Evolutionary conservation across 1,140 invertebrate species (phyloP).

Genomic region (Macrobrachium rosenbergii): DNA sequence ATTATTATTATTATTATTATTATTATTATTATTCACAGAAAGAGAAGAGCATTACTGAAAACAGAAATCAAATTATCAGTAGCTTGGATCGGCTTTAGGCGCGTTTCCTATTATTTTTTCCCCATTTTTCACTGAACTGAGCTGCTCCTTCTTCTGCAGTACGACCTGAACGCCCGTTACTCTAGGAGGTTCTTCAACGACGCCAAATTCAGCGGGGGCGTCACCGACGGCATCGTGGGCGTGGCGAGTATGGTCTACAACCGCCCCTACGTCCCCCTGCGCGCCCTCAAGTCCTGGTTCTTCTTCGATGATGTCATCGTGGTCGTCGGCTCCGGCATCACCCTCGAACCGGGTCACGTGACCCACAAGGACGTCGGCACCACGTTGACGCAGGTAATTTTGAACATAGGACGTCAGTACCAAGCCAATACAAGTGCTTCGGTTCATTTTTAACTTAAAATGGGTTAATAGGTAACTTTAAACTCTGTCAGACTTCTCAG

Average conservation of each 20-base stretch:
- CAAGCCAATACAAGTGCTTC: no score
- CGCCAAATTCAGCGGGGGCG: background rate
- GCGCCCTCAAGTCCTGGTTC: constrained; percentile 30
- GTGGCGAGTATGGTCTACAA: background rate
- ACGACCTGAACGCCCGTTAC: background rate
- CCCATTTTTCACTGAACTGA: no score
- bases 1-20: no score
- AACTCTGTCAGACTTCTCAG: no score
- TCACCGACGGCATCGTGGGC: constrained; percentile 20
- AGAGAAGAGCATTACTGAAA: no score
- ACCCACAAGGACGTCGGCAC: constrained; percentile 12
- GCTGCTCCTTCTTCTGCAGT: background rate
- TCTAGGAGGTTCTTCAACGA: constrained; percentile 19
- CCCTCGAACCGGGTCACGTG: background rate
- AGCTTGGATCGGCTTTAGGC: no score
- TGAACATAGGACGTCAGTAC: background rate
- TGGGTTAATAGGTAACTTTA: no score
- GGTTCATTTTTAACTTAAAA: no score
- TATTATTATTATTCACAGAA: no score
- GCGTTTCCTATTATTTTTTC: background rate
- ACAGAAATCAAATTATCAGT: no score
- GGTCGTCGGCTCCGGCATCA: constrained; percentile 12
- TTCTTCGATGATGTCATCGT: constrained; percentile 40
- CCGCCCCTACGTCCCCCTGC: constrained; percentile 13
- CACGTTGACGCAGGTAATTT: constrained; percentile 18